Percentiles rank a stretch among this genome's conserved stretches.
phyloP scores from a whole-genome alignment of 2,113 vertebrate species.

The Dolichallabes microphthalmus region DNA sequence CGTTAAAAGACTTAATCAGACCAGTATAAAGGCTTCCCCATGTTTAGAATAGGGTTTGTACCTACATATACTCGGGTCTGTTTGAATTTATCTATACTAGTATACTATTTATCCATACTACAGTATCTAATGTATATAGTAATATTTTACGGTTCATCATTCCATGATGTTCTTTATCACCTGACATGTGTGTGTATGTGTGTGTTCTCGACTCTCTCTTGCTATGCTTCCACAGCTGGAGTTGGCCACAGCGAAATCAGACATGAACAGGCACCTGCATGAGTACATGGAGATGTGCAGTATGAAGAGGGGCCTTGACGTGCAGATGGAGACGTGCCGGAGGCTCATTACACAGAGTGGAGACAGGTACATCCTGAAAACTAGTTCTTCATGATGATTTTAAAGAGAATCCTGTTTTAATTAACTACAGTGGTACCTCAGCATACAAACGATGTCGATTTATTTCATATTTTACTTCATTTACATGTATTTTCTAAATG shows the following conservation, averaged over 20 bases:
- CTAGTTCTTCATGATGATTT: not conserved
- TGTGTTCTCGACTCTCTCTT: not conserved
- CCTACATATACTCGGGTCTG: not conserved
- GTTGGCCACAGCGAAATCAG: conserved; percentile 58
- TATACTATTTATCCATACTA: no score
- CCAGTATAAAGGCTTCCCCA: not conserved
- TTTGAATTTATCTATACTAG: no score
- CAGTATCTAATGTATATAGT: not conserved
- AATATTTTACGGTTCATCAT: not conserved
- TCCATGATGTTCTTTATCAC: not conserved
- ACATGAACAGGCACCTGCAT: conserved; percentile 62
- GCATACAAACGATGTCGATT: no score
- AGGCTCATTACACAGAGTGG: conserved; percentile 83
- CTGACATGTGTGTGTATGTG: not conserved
- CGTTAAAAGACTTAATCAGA: not conserved
- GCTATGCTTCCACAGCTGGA: conserved; percentile 43
- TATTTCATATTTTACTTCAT: no score
- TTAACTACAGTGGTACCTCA: no score
- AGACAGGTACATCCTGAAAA: conserved; percentile 71
- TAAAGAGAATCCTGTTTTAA: not conserved
- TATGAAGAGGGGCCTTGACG: conserved; percentile 85
- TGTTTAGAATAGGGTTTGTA: not conserved
- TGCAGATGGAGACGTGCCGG: conserved; percentile 88
- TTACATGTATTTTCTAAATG: no score
- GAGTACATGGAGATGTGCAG: conserved; percentile 93